Percentiles rank a stretch among this genome's conserved stretches.
Evolutionary conservation across 1,140 invertebrate genomes (phyloP).

Genomic region (Aphis craccivora): DNA sequence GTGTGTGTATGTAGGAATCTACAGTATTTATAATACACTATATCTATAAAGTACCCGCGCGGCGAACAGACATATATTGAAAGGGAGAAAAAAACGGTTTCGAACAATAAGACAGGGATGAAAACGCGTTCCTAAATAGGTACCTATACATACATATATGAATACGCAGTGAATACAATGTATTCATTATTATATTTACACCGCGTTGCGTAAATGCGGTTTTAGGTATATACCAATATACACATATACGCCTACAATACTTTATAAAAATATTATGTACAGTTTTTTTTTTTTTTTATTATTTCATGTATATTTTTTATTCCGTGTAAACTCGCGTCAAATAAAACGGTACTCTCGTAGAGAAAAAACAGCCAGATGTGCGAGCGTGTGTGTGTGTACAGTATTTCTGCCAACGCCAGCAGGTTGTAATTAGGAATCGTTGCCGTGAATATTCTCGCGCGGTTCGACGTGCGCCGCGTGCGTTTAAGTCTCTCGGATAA

Average conservation of each 20-base stretch:
- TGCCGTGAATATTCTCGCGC: slow-evolving; percentile 39
- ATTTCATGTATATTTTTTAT: neutral
- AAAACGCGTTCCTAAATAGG: neutral
- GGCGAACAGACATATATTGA: neutral
- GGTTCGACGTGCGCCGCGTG: neutral
- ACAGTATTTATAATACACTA: neutral
- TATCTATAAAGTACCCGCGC: neutral
- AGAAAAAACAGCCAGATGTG: neutral
- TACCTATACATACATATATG: neutral
- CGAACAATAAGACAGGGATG: neutral
- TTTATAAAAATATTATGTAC: neutral
- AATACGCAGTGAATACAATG: neutral
- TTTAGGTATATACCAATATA: neutral
- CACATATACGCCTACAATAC: neutral
- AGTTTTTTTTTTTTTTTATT: neutral
- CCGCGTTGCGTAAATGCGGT: neutral
- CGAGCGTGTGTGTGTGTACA: neutral
- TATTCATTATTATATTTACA: neutral
- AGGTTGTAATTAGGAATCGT: slow-evolving; percentile 27
- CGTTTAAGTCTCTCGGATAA: slow-evolving; percentile 15
- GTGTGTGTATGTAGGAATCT: neutral
- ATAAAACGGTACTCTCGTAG: slow-evolving; percentile 17
- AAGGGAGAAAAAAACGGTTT: neutral
- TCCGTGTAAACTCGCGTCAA: neutral
- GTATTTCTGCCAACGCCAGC: neutral